A percentile compares a stretch with the other conserved stretches of the same genome.
These are phyloP conservation scores for Puffinus mauretanicus DNA, from an alignment of 2,113 vertebrate genomes.

Conservation along the genomic window DNA sequence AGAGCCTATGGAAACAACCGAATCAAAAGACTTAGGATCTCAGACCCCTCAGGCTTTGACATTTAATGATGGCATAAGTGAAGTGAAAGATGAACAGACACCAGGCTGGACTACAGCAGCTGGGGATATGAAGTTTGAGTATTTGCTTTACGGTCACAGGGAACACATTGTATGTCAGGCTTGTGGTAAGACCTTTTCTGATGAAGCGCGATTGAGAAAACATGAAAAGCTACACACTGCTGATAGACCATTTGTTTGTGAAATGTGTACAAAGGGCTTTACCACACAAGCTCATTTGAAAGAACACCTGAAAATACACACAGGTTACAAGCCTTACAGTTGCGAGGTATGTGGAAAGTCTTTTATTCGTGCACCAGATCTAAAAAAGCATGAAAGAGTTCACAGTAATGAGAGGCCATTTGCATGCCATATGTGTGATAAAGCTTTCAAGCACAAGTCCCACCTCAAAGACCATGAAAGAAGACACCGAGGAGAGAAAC, in stretches of 20 bases:
- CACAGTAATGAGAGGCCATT: constrained; percentile 98
- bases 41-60: constrained; percentile 89
- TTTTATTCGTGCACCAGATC: constrained; percentile 94
- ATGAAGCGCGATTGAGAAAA: constrained; percentile 91
- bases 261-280: constrained; percentile 98
- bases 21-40: constrained; percentile 83
- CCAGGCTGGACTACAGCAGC: constrained; percentile 86
- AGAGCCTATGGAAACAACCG: constrained; percentile 87
- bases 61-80: constrained; percentile 92
- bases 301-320: constrained; percentile 98
- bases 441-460: constrained; percentile 99
- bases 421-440: constrained; percentile 95
- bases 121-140: constrained; percentile 97
- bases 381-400: constrained; percentile 95
- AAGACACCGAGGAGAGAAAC: constrained; percentile 94
- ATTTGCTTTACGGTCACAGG: constrained; percentile 93
- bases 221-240: constrained; percentile 94
- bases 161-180: constrained; percentile 93
- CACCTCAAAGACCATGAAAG: constrained; percentile 98
- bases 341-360: constrained; percentile 97
- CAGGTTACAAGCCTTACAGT: constrained; percentile 95
- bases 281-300: constrained; percentile 97
- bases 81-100: constrained; percentile 87
- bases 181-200: constrained; percentile 88
- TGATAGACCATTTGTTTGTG: constrained; percentile 93